Evolutionary conservation across 1,140 invertebrate genomes (phyloP), one percentile per base, ranked within the genome.

Genomic region (Caerostris darwini): DNA sequence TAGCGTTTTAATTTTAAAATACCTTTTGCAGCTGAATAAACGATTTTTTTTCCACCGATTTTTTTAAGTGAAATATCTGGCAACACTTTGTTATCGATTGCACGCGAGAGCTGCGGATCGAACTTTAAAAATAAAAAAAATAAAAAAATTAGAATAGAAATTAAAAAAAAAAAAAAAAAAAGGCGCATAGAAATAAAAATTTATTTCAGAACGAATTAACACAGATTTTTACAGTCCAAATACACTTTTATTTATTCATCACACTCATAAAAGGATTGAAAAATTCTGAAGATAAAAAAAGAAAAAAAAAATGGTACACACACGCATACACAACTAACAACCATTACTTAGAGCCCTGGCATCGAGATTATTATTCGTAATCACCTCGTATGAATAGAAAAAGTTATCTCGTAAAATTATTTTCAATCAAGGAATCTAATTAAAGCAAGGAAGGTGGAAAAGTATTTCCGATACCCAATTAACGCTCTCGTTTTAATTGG

Each of bases 381-480:
- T 77, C 19, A 14, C 34, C 6, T 57, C 8, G 54, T 6, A 17
- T 56, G 6, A 85, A 57, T 0, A 57, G 54, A 58, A 85, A 85
- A 83, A 10, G 34, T 77, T 19, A 50, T 77, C 58, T 14, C 64
- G 3, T 4, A 34, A 61, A 61, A 87, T 61, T 19, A 87, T 34
- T 87, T 87, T 87, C 57, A 34, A 87, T 87, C 85, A 59, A 53
- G 85, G 34, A 87, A 59, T 64, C 85, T 64, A 87, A 87, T 87
- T 87, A 87, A 87, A 87, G 58, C 34, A 61, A n/a, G n/a, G n/a
- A 54, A 83, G 61, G 53, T n/a, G 82, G 82, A 83, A 87, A 87
- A 50, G 34, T 64, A 87, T 61, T 86, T 61, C 54, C 56, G 59
- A 87, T 64, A 64, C 85, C 85, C 53, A 87, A 87, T 87, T 87